These are phyloP conservation scores for Phaethornis superciliosus DNA, from an alignment of 2,113 vertebrate genomes.

Conservation along the genomic window DNA sequence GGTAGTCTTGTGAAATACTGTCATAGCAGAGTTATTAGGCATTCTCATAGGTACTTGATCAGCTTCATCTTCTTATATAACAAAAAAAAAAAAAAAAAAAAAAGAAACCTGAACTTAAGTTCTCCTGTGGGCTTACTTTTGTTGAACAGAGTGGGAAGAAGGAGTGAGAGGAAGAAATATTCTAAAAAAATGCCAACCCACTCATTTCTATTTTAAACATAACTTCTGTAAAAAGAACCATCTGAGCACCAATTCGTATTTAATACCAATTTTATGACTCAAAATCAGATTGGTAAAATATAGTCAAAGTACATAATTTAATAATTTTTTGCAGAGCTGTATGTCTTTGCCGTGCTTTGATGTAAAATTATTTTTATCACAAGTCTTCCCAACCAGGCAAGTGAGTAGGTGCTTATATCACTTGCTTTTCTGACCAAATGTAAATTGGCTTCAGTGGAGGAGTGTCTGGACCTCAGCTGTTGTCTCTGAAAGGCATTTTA, in stretches of 20 bases:
- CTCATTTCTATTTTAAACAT: conserved; percentile 45
- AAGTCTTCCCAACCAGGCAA: background rate
- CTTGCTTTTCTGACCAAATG: background rate
- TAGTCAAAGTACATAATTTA: background rate
- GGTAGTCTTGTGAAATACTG: conserved; percentile 29
- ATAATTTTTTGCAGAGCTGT: background rate
- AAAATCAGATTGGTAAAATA: conserved; percentile 11
- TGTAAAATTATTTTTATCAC: background rate
- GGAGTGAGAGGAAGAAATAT: conserved; percentile 12
- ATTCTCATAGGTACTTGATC: conserved; percentile 13
- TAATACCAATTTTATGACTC: background rate
- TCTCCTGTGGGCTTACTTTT: conserved; percentile 28
- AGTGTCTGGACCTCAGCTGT: background rate
- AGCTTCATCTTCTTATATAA: background rate
- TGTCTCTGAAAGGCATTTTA: background rate
- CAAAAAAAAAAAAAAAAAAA: background rate
- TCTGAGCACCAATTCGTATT: background rate
- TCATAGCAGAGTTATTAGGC: conserved; percentile 8
- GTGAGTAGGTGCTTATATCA: background rate
- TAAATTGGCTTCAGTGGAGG: background rate
- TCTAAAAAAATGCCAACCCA: conserved; percentile 31
- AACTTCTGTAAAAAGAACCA: conserved; percentile 32
- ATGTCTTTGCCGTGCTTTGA: background rate
- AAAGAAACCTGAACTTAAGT: background rate
- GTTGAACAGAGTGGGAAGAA: conserved; percentile 2